phyloP scores from a whole-genome alignment of 2,888 invertebrate genomes.

The Augiades crinisus region DNA sequence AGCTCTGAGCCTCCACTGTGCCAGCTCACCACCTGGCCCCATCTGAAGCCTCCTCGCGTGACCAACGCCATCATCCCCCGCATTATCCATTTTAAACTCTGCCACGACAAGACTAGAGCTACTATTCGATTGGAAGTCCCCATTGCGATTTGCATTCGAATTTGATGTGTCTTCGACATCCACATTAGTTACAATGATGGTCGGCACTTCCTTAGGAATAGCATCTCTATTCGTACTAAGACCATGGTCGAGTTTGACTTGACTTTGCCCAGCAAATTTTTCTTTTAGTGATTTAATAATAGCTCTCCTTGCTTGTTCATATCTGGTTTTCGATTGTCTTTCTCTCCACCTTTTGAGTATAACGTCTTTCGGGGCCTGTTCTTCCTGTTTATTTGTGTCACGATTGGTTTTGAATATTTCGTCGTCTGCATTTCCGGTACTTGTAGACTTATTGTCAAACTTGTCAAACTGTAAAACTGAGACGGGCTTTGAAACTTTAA shows the following conservation, averaged over 20 bases:
- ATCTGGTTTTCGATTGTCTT: slow-evolving; percentile 56
- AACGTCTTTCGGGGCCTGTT: slow-evolving; percentile 52
- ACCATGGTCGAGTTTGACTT: slow-evolving; percentile 45
- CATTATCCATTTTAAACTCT: slow-evolving; percentile 49
- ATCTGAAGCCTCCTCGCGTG: slow-evolving; percentile 72
- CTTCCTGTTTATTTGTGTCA: slow-evolving; percentile 34
- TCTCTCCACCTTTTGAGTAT: slow-evolving; percentile 68
- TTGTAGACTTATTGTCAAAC: slow-evolving; percentile 44
- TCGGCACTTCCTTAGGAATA: slow-evolving; percentile 48
- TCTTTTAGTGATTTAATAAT: slow-evolving; percentile 72
- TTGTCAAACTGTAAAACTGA: slow-evolving; percentile 30
- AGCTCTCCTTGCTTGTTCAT: slow-evolving; percentile 61
- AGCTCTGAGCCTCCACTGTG: slow-evolving; percentile 66
- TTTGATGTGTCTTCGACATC: slow-evolving; percentile 72
- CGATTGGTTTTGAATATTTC: slow-evolving; percentile 31
- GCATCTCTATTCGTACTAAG: slow-evolving; percentile 46
- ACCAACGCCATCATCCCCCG: slow-evolving; percentile 46
- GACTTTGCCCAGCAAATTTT: slow-evolving; percentile 50
- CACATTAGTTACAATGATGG: slow-evolving; percentile 63
- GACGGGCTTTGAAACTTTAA: slow-evolving; percentile 2
- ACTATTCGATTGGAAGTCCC: slow-evolving; percentile 37
- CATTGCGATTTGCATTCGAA: slow-evolving; percentile 60
- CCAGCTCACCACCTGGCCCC: slow-evolving; percentile 73
- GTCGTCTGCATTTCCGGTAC: slow-evolving; percentile 37
- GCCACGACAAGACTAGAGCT: slow-evolving; percentile 37